These are phyloP conservation scores for Cassiopea xamachana DNA, from an alignment of 30 jellyfish, hydroid and myxozoan species.

Conservation along the genomic window DNA sequence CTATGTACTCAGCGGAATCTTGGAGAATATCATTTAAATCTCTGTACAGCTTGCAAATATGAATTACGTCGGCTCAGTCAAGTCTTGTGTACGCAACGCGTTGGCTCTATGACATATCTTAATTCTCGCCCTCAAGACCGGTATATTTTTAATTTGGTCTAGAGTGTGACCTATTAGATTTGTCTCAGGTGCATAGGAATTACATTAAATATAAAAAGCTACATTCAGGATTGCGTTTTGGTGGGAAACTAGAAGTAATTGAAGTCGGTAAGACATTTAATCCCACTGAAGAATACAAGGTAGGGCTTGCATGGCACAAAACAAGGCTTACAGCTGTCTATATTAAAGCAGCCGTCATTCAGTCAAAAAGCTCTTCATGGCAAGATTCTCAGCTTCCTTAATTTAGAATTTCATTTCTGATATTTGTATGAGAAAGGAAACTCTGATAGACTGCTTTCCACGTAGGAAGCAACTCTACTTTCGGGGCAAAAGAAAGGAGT, in stretches of 20 bases:
- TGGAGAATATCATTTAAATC: conserved; percentile 69
- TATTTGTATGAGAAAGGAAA: too few relatives aligned
- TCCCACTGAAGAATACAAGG: neutral
- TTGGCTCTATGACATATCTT: conserved; percentile 24
- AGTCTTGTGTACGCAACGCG: conserved; percentile 56
- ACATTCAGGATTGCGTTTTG: neutral
- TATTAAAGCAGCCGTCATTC: too few relatives aligned
- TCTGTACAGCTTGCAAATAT: conserved; percentile 47
- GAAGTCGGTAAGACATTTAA: neutral
- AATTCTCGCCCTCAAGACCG: conserved; percentile 4
- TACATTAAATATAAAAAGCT: neutral
- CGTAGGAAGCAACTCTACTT: too few relatives aligned
- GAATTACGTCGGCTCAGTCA: conserved; percentile 51
- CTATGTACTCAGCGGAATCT: conserved; percentile 75
- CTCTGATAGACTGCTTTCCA: too few relatives aligned
- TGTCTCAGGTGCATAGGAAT: neutral
- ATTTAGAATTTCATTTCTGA: too few relatives aligned
- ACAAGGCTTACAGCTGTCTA: neutral
- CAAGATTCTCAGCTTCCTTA: too few relatives aligned
- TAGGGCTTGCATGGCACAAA: neutral
- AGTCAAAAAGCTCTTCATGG: too few relatives aligned
- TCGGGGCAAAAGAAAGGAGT: too few relatives aligned
- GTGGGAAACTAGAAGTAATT: neutral
- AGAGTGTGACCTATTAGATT: neutral
- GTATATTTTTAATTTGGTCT: neutral